Percentiles rank a stretch among this genome's conserved stretches.
These are phyloP conservation scores for Hypanus sabinus DNA, from an alignment of 2,113 vertebrate species.

Conservation along the genomic window DNA sequence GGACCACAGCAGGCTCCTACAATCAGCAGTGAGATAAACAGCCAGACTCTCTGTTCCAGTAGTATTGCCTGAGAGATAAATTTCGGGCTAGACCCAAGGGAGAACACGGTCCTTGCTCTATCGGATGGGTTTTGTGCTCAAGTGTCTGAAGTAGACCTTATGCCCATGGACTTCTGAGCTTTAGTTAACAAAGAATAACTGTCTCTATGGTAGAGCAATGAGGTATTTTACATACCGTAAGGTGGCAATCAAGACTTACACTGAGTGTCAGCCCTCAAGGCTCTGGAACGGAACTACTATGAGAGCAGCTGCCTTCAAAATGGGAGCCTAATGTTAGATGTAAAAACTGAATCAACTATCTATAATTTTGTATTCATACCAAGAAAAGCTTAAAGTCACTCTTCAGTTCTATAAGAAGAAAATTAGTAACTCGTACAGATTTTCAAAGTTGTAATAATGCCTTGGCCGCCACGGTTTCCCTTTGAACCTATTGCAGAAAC, in stretches of 20 bases:
- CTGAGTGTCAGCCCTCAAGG: too few species aligned
- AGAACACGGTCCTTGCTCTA: background rate
- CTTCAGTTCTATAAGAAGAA: background rate
- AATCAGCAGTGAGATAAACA: background rate
- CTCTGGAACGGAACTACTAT: too few species aligned
- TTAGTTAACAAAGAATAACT: too few species aligned
- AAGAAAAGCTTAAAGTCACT: background rate
- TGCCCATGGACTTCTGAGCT: background rate
- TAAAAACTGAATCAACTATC: slow-evolving; percentile 22
- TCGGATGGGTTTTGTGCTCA: background rate
- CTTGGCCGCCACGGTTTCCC: background rate
- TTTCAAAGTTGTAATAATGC: slow-evolving; percentile 25
- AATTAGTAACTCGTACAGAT: slow-evolving; percentile 12
- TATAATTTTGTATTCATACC: slow-evolving; percentile 26
- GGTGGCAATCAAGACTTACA: background rate
- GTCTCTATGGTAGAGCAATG: too few species aligned
- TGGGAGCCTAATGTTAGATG: background rate
- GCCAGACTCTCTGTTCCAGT: background rate
- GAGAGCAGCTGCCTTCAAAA: background rate
- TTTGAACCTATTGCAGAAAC: slow-evolving; percentile 22
- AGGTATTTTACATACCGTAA: background rate
- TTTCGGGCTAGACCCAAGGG: background rate
- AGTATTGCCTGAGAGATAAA: background rate
- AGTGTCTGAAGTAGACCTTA: background rate
- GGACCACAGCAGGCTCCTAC: background rate